Evolutionary conservation across 2,888 invertebrate genomes (phyloP), one percentile per base, ranked within the genome.

Genomic region (Aphidoletes aphidimyza): DNA sequence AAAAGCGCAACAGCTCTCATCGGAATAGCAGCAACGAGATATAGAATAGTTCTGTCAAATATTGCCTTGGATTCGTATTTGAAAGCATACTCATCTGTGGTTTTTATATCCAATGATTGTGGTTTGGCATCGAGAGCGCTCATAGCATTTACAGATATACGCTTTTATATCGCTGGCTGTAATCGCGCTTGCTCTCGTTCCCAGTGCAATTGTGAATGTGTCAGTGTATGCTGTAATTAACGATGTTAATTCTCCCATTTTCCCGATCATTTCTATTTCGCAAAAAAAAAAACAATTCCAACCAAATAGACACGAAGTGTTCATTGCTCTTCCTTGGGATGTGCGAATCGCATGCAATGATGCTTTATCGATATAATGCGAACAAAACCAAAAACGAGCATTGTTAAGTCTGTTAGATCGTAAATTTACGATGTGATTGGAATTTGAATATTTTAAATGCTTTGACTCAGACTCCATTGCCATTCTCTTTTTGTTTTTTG

Each of bases 391-490:
- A 9, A 47, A 9, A 47, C 9, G 47, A 19, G 5, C 30, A 69
- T 69, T 69, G 69, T 69, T 69, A 69, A 30, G 14, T 69, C 69
- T 69, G 30, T 69, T 69, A n/a, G 37, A 2, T 81, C 81, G 81
- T 81, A 81, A 81, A 81, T 81, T 81, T 81, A 37, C 81, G n/a
- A 81, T 81, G 81, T 81, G 81, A 81, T 81, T 81, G 81, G 81
- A 81, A 81, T 81, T 81, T 81, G 81, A 81, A 81, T 81, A 81
- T 37, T 37, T 81, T 81, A 69, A 69, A 69, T 69, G 26, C 69
- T 69, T n/a, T 69, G 69, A 14, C 26, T 30, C 30, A 22, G 54
- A 54, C 54, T 69, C 14, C 11, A n/a, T 1, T 69, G 30, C 69
- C 34, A 69, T 69, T 69, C 34, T 5, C 14, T 69, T 14, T 9